Evolutionary conservation across 2,113 vertebrate genomes (phyloP).

Genomic region (Eptatretus burgeri): DNA sequence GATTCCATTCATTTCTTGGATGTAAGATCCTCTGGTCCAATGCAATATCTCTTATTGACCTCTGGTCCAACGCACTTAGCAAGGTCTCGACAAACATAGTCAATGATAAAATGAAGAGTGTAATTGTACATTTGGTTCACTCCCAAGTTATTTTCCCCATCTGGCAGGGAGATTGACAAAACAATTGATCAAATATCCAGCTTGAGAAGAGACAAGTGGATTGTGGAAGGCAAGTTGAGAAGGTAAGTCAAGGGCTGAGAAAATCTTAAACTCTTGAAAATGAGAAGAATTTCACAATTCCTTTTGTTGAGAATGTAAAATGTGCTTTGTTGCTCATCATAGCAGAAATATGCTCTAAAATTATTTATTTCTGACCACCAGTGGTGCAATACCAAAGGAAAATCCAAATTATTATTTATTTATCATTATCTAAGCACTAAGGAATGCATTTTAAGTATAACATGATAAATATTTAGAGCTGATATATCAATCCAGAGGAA

Average conservation of each 20-base stretch:
- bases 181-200: conserved; percentile 86
- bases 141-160: conserved; percentile 10
- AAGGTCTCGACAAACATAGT: too few species aligned
- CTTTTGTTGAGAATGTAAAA: conserved; percentile 9
- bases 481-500: too few species aligned
- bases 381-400: background rate
- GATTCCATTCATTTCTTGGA: too few species aligned
- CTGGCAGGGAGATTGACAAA: conserved; percentile 77
- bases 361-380: too few species aligned
- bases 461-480: too few species aligned
- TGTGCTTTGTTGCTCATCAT: conserved; percentile 10
- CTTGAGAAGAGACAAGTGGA: conserved; percentile 73
- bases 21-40: too few species aligned
- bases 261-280: too few species aligned
- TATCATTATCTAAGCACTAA: background rate
- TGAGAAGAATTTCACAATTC: conserved; percentile 9
- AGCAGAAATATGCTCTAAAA: background rate
- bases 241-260: conserved; percentile 34
- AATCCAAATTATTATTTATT: background rate
- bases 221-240: conserved; percentile 63
- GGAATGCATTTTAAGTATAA: too few species aligned
- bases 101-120: too few species aligned
- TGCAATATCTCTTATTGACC: too few species aligned
- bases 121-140: too few species aligned
- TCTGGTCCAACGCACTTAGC: too few species aligned